A percentile compares a stretch with the other conserved stretches of the same genome.
phyloP scores from a whole-genome alignment of 2,113 vertebrate species.

The Paracanthobrama guichenoti region DNA sequence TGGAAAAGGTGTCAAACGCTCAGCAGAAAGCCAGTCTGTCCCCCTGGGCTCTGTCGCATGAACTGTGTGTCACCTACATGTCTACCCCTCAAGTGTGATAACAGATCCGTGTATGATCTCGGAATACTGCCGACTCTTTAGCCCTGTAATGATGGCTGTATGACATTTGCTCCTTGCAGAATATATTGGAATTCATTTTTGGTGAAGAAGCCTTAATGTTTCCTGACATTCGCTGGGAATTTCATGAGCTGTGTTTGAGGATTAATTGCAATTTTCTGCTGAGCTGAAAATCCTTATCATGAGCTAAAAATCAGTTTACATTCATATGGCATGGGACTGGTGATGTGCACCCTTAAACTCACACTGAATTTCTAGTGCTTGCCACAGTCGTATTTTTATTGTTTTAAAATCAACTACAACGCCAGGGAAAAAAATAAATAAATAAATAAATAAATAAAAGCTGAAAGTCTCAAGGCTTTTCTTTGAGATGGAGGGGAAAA shows the following conservation, averaged over 20 bases:
- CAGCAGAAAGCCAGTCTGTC: slow-evolving; percentile 74
- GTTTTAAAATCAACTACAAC: slow-evolving; percentile 52
- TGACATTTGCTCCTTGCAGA: slow-evolving; percentile 38
- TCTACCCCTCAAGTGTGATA: slow-evolving; percentile 27
- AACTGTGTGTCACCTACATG: slow-evolving; percentile 64
- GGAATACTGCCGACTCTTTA: slow-evolving; percentile 32
- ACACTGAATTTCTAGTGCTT: background rate
- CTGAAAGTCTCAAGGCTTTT: slow-evolving; percentile 67
- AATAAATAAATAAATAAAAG: slow-evolving; percentile 3
- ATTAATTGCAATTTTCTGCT: slow-evolving; percentile 34
- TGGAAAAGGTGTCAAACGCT: slow-evolving; percentile 76
- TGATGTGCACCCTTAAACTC: background rate
- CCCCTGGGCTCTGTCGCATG: slow-evolving; percentile 71
- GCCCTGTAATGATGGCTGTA: slow-evolving; percentile 41
- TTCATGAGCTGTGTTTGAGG: slow-evolving; percentile 23
- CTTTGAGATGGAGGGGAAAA: slow-evolving; percentile 65
- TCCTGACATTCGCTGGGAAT: slow-evolving; percentile 17
- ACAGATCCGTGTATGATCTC: slow-evolving; percentile 24
- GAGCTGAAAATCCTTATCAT: slow-evolving; percentile 35
- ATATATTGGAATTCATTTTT: slow-evolving; percentile 41
- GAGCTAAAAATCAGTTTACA: background rate
- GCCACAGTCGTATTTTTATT: slow-evolving; percentile 25
- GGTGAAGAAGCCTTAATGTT: slow-evolving; percentile 39
- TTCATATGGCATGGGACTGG: background rate
- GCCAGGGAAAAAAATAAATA: slow-evolving; percentile 31